Conservation (phyloP, 2,113 vertebrate species). For the Gopherus flavomarginatus region DNA sequence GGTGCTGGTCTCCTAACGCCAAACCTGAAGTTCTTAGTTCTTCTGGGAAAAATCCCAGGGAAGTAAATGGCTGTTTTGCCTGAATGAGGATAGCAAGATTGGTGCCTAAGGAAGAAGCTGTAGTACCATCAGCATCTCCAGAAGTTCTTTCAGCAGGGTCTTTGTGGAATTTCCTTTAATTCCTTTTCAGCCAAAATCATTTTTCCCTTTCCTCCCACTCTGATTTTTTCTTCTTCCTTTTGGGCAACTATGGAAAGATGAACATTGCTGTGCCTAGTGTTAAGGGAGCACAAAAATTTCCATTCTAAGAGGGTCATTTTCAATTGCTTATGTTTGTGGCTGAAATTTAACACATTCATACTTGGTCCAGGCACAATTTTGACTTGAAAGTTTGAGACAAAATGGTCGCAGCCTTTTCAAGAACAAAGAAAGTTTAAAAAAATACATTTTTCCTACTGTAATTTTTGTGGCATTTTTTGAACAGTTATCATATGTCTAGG, state of each 20-base stretch:
- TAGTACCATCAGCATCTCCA: slow-evolving; percentile 55
- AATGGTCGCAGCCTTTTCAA: slow-evolving; percentile 30
- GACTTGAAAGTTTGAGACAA: slow-evolving; percentile 60
- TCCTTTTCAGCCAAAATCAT: slow-evolving; percentile 51
- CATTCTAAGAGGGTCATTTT: slow-evolving; percentile 61
- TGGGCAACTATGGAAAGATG: slow-evolving; percentile 53
- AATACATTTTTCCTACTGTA: background rate
- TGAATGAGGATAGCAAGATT: background rate
- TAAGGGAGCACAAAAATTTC: slow-evolving; percentile 44
- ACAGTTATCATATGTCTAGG: background rate
- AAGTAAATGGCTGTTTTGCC: slow-evolving; percentile 46
- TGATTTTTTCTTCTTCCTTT: slow-evolving; percentile 59
- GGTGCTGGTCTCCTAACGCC: slow-evolving; percentile 24
- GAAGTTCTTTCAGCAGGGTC: slow-evolving; percentile 50
- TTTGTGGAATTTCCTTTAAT: slow-evolving; percentile 61
- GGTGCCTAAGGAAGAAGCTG: slow-evolving; percentile 52
- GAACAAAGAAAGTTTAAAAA: slow-evolving; percentile 51
- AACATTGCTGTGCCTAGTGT: slow-evolving; percentile 22
- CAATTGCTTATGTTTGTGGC: slow-evolving; percentile 63
- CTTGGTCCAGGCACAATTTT: slow-evolving; percentile 67
- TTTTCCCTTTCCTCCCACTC: slow-evolving; percentile 50
- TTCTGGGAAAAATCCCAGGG: slow-evolving; percentile 29
- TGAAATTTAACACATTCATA: slow-evolving; percentile 62
- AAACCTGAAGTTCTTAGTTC: slow-evolving; percentile 42
- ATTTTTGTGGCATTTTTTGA: slow-evolving; percentile 19